Conservation (phyloP, 2,888 invertebrate species). For the Nudaria mundana region DNA sequence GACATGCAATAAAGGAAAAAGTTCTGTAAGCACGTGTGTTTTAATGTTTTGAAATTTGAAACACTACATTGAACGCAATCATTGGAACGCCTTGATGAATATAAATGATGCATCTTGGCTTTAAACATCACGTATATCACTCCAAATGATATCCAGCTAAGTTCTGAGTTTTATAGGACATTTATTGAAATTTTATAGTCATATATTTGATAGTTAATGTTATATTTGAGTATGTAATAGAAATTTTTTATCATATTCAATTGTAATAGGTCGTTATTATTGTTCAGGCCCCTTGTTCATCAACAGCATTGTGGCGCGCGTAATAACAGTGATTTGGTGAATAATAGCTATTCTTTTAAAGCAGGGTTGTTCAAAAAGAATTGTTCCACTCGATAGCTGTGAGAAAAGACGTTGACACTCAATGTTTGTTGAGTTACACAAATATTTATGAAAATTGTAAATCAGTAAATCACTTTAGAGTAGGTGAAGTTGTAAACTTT, state of each 20-base stretch:
- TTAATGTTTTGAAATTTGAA: slow-evolving; percentile 18
- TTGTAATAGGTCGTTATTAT: slow-evolving; percentile 23
- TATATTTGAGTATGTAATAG: background rate
- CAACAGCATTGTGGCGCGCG: slow-evolving; percentile 50
- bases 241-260: slow-evolving; percentile 28
- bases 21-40: slow-evolving; percentile 20
- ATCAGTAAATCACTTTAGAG: slow-evolving; percentile 20
- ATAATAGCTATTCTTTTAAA: slow-evolving; percentile 65
- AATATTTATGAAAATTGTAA: slow-evolving; percentile 25
- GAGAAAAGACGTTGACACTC: slow-evolving; percentile 68
- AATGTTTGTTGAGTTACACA: slow-evolving; percentile 24
- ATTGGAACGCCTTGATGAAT: slow-evolving; percentile 21
- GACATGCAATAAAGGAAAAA: slow-evolving; percentile 16
- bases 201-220: background rate
- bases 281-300: slow-evolving; percentile 49
- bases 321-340: slow-evolving; percentile 73
- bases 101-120: slow-evolving; percentile 4
- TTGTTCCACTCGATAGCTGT: slow-evolving; percentile 70
- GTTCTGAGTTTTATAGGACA: background rate
- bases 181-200: slow-evolving; percentile 1
- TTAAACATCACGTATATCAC: background rate
- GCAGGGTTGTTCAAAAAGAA: slow-evolving; percentile 48
- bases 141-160: background rate
- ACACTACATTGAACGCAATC: slow-evolving; percentile 19
- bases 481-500: slow-evolving; percentile 18